phyloP scores from a whole-genome alignment of 2,888 invertebrate genomes.

The Cephus nigrinus region DNA sequence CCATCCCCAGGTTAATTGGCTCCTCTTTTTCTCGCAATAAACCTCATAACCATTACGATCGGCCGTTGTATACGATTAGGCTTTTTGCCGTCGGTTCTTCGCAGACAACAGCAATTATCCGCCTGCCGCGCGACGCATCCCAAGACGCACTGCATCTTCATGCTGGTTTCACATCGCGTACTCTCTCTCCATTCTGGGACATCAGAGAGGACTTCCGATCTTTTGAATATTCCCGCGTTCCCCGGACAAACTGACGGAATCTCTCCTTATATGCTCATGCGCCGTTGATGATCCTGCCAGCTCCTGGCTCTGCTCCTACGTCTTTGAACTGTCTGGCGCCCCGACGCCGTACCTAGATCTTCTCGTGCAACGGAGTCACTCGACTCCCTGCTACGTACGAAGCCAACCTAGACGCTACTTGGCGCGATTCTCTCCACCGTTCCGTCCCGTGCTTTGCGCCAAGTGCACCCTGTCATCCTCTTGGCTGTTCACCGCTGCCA shows the following conservation, averaged over 20 bases:
- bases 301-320: neutral
- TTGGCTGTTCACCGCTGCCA: neutral
- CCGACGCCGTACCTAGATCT: neutral
- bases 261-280: neutral
- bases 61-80: conserved; percentile 51
- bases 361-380: neutral
- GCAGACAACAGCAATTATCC: conserved; percentile 15
- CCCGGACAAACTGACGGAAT: neutral
- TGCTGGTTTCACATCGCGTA: conserved; percentile 2
- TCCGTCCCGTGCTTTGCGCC: neutral
- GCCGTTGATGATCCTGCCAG: neutral
- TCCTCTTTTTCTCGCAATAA: conserved; percentile 32
- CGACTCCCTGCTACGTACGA: neutral
- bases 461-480: neutral
- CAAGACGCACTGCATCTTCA: conserved; percentile 9
- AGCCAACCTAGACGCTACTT: neutral
- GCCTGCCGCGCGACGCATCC: conserved; percentile 7
- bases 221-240: conserved; percentile 39
- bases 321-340: neutral
- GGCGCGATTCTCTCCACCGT: neutral
- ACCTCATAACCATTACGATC: conserved; percentile 47
- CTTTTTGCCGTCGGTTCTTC: conserved; percentile 33
- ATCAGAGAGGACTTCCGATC: conserved; percentile 48
- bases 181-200: conserved; percentile 42
- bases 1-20: neutral